phyloP scores from a whole-genome alignment of 2,113 vertebrate species.

The Collichthys lucidus region DNA sequence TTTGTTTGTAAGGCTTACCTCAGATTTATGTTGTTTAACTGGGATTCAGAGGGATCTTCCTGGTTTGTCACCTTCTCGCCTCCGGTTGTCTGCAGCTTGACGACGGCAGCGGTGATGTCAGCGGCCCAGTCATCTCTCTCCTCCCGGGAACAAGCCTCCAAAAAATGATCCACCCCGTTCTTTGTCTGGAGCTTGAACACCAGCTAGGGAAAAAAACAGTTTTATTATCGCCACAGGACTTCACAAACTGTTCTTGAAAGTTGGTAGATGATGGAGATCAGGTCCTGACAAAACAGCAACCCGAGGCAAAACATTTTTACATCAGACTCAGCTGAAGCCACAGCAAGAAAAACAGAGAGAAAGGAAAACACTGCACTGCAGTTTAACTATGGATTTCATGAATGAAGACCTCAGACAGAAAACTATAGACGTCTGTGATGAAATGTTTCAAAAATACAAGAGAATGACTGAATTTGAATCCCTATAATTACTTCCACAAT shows the following conservation, averaged over 20 bases:
- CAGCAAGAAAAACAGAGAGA: conserved; percentile 40
- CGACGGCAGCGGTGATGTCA: conserved; percentile 87
- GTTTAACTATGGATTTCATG: not conserved
- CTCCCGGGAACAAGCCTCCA: conserved; percentile 93
- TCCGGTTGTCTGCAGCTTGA: conserved; percentile 81
- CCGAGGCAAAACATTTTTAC: conserved; percentile 43
- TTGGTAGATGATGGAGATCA: not conserved
- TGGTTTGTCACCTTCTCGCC: conserved; percentile 73
- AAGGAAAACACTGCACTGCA: not conserved
- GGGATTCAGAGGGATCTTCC: conserved; percentile 75
- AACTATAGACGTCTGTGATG: not conserved
- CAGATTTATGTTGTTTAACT: conserved; percentile 87
- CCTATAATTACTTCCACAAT: no score
- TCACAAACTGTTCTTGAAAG: not conserved
- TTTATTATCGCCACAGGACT: not conserved
- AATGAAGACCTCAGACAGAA: not conserved
- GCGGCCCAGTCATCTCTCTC: conserved; percentile 93
- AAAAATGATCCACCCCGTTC: conserved; percentile 88
- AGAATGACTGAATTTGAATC: no score
- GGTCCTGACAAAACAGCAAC: conserved; percentile 44
- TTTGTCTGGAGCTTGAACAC: conserved; percentile 91
- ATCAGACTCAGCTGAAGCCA: not conserved
- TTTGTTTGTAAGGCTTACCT: conserved; percentile 80
- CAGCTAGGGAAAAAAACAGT: conserved; percentile 77
- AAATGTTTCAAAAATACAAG: not conserved